Conservation (phyloP, 1,140 invertebrate species). For the Bombus ignitus region DNA sequence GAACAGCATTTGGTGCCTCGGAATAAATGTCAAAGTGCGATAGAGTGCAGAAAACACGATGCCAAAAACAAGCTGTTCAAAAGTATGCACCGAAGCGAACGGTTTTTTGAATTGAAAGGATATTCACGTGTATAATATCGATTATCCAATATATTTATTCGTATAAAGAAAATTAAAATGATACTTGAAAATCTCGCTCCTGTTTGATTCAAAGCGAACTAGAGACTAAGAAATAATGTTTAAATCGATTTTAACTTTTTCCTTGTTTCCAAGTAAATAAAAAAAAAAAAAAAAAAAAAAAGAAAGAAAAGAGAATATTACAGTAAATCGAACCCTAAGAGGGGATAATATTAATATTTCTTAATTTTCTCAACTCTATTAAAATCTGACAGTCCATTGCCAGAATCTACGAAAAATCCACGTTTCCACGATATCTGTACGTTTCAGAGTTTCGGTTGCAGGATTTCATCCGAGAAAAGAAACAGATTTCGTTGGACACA, state of each 20-base stretch:
- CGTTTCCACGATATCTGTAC: not conserved
- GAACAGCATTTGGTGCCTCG: constrained; percentile 14
- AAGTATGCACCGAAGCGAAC: not conserved
- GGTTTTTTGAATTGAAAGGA: not conserved
- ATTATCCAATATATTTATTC: not conserved
- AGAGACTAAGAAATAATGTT: no score
- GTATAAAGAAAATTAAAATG: not conserved
- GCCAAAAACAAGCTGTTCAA: constrained; percentile 17
- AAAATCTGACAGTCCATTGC: no score
- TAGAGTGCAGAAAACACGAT: constrained; percentile 38
- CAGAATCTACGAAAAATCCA: no score
- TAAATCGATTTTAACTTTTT: no score
- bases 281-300: no score
- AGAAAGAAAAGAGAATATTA: no score
- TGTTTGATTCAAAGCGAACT: no score
- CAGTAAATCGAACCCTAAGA: no score
- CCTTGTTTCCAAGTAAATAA: no score
- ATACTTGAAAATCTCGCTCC: not conserved
- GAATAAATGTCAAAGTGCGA: constrained; percentile 23
- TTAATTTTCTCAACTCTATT: no score
- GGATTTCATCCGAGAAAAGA: not conserved
- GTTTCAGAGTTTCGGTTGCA: no score
- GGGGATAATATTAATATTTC: no score
- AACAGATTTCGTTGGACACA: not conserved
- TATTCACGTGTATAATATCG: not conserved